A percentile compares a stretch with the other conserved stretches of the same genome.
phyloP scores from a whole-genome alignment of 2,888 invertebrate genomes.

The Pinctada fucata region DNA sequence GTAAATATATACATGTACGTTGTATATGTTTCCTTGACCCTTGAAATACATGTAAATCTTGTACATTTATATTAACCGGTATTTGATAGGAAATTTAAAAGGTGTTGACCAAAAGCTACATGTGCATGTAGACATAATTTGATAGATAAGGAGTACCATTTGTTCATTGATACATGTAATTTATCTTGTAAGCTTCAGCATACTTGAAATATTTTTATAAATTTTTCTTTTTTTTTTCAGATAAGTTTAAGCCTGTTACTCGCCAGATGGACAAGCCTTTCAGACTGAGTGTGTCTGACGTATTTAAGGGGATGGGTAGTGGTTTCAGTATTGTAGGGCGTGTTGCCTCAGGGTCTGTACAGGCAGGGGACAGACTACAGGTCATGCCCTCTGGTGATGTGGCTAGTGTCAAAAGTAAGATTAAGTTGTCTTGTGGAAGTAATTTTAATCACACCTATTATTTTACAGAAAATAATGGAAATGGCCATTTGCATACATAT shows the following conservation, averaged over 20 bases:
- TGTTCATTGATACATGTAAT: too few species aligned
- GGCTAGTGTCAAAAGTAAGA: slow-evolving; percentile 86
- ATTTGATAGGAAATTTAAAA: not conserved
- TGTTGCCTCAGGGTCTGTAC: slow-evolving; percentile 93
- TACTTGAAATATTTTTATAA: not conserved
- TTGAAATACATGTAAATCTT: too few species aligned
- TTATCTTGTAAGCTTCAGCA: not conserved
- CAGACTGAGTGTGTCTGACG: slow-evolving; percentile 91
- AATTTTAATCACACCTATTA: too few species aligned
- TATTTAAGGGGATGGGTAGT: slow-evolving; percentile 92
- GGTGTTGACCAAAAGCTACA: not conserved
- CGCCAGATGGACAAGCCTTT: slow-evolving; percentile 92
- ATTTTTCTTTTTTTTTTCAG: slow-evolving; percentile 54
- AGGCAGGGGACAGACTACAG: slow-evolving; percentile 90
- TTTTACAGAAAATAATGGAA: too few species aligned
- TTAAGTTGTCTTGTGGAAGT: not conserved
- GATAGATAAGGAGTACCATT: not conserved
- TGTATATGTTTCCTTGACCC: too few species aligned
- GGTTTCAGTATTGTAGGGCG: slow-evolving; percentile 93
- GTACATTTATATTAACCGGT: too few species aligned
- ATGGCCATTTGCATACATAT: too few species aligned
- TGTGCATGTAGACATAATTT: not conserved
- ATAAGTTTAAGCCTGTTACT: slow-evolving; percentile 83
- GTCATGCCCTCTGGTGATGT: slow-evolving; percentile 91
- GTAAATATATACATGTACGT: too few species aligned